phyloP scores from a whole-genome alignment of 2,113 vertebrate species.

The Crotalus horridus region DNA sequence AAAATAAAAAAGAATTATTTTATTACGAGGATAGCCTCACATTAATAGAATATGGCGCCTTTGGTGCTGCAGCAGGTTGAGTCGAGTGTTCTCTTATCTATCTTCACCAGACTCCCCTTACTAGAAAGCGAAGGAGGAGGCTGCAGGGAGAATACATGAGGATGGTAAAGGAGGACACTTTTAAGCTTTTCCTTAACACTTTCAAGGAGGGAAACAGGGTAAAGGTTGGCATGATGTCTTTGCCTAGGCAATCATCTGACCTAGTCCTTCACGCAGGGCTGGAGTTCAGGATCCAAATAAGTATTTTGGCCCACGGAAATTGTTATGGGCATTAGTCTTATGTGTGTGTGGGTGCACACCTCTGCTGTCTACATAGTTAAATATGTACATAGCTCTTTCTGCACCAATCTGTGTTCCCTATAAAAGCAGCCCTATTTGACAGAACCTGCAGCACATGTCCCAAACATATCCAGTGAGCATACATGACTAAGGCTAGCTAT shows the following conservation, averaged over 20 bases:
- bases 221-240: background rate
- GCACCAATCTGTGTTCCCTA: background rate
- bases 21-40: background rate
- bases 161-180: constrained; percentile 24
- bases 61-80: background rate
- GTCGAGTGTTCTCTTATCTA: background rate
- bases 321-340: background rate
- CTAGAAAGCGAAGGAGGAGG: constrained; percentile 10
- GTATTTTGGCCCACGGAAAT: background rate
- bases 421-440: background rate
- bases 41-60: background rate
- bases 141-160: constrained; percentile 2
- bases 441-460: background rate
- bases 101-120: constrained; percentile 16
- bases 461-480: background rate
- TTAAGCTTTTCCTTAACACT: background rate
- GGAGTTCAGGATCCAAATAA: background rate
- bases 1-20: background rate
- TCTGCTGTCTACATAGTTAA: background rate
- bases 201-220: background rate
- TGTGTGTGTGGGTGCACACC: background rate
- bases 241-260: background rate
- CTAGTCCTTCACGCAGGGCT: background rate
- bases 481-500: background rate
- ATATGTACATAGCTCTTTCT: background rate